Base-by-base conservation (phyloP, 2,888 invertebrate species). In the Cosmopolites sordidus region DNA sequence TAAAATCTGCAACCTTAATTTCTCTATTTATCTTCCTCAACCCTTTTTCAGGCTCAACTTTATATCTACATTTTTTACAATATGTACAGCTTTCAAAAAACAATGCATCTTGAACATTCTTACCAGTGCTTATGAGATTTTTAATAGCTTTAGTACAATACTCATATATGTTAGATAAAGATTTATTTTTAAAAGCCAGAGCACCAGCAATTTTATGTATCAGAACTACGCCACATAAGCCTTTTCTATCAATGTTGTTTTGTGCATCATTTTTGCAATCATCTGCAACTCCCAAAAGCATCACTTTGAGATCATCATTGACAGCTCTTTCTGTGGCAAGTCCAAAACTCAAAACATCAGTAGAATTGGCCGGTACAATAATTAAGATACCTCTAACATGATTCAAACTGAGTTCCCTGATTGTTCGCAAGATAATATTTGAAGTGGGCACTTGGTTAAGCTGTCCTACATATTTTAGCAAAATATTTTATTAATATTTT, bases 341-440 rank as follows among this genome's bases (percentile, higher is more conserved):
- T 0, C 89, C 90, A 69, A 92, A 92, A 71, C 88, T 91, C 12
- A 92, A 73, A 54, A 87, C 75, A 64, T 90, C 89, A 0, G 88
- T 87, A 0, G 88, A 86, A 66, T 88, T 89, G 71, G 89, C 90
- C 8, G 84, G 83, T 8, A 89, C 78, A 29, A 90, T 77, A 0
- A 89, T 78, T 5, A 92, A 67, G n/a, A 86, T 79, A 22, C 89
- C 89, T 51, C 78, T 82, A 77, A 62, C 50, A 16, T 64, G 61
- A 41, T 68, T 64, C 22, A 65, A 60, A 27, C 67, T 64, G 46
- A 74, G 15, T 61, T 75, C 74, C 51, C 68, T 64, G 29, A 75
- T 61, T 8, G 70, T 68, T 43, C 64, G 62, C 41, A 73, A 52
- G 30, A 75, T 69, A 27, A 66, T 53, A 30, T 59, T 63, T 14